Base-by-base conservation (phyloP, 2,113 vertebrate genomes). In the Paramormyrops kingsleyae region DNA sequence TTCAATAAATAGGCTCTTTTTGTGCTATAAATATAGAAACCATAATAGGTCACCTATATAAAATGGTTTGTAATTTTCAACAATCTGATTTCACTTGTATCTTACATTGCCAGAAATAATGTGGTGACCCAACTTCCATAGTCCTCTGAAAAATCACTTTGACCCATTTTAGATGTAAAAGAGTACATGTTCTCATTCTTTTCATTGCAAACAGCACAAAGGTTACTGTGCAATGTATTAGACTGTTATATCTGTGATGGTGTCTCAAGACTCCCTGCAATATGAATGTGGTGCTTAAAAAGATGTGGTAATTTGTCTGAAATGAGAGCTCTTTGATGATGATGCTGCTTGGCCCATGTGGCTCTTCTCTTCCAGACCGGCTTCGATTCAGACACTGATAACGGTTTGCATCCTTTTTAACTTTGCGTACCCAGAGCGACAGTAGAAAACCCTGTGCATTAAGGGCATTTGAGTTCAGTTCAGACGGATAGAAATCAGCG, bases 71-170 rank as follows among this genome's bases (percentile, higher is more conserved):
- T 94, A 92, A 94, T 95, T 96, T 95, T 95, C 91, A 92, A 94
- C 93, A 94, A 92, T 94, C 92, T 88, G 93, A 92, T 92, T 93
- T 92, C 92, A 92, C 93, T 92, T 93, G 90, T 92, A 92, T 88
- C 91, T 92, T 92, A 93, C 92, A 94, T 94, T 92, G 93, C 95
- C 94, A 94, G 94, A 95, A 95, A 95, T 96, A 95, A 95, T 96
- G 94, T 91, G 93, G 90, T 95, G 95, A 96, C 96, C 96, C 95
- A 96, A 89, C 93, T 95, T 94, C 93, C 92, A 92, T 93, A 94
- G 90, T 90, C 92, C 84, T 93, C 91, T 89, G 91, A 93, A 93
- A 95, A 94, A 94, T 94, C 90, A 92, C 93, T 93, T 92, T 96
- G 95, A 95, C 95, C 96, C 92, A 96, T 95, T 96, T 96, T 92